Conservation (phyloP, 2,888 invertebrate species). For the Tryphoninae sp. region DNA sequence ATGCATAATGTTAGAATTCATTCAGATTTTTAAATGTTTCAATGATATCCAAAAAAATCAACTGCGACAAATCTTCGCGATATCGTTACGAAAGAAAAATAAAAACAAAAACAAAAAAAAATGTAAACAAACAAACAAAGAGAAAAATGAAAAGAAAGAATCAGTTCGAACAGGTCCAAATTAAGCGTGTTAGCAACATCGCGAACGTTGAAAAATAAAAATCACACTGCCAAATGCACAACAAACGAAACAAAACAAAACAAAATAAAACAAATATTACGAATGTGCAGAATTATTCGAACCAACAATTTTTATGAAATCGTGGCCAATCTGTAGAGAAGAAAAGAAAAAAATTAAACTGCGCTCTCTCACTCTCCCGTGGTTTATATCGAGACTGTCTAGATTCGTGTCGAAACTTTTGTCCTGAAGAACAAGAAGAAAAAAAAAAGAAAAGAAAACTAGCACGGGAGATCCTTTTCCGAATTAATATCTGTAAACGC, state of each 20-base stretch:
- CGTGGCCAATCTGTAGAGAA: slow-evolving; percentile 38
- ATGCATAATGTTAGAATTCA: slow-evolving; percentile 57
- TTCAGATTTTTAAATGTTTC: slow-evolving; percentile 65
- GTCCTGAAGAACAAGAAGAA: background rate
- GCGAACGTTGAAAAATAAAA: slow-evolving; percentile 47
- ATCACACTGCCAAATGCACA: slow-evolving; percentile 76
- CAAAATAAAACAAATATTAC: slow-evolving; percentile 22
- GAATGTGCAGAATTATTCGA: slow-evolving; percentile 40
- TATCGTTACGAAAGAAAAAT: slow-evolving; percentile 36
- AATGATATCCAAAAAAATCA: slow-evolving; percentile 60
- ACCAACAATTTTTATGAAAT: slow-evolving; percentile 47
- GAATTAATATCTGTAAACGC: slow-evolving; percentile 1
- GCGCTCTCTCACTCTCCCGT: slow-evolving; percentile 44
- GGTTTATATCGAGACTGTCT: slow-evolving; percentile 7
- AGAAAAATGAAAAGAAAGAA: slow-evolving; percentile 51
- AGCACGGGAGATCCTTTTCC: slow-evolving; percentile 1
- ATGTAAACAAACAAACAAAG: slow-evolving; percentile 2
- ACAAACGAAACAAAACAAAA: slow-evolving; percentile 48
- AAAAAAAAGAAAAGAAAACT: background rate
- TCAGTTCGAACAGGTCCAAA: slow-evolving; percentile 65
- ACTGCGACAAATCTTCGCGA: slow-evolving; percentile 59
- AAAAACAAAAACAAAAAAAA: slow-evolving; percentile 41
- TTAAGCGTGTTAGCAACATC: slow-evolving; percentile 58
- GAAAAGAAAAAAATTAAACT: background rate
- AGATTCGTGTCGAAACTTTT: background rate